Evolutionary conservation across 1,140 invertebrate species (phyloP).

Genomic region (Tetraneura akinire): DNA sequence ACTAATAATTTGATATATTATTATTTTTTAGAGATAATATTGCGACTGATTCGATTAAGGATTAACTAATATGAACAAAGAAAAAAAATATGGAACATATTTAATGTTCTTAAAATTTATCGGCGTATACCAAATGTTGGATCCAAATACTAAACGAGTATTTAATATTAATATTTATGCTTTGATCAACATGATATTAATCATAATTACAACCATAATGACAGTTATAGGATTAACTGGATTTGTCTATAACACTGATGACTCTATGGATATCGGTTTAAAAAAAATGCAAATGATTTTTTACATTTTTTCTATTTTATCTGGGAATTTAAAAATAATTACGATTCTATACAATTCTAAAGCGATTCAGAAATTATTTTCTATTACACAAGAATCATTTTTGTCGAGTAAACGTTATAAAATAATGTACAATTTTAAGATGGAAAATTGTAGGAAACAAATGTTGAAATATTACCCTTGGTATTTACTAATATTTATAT

Average conservation of each 20-base stretch:
- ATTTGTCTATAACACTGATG: neutral
- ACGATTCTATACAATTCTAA: neutral
- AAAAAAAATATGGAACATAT: neutral
- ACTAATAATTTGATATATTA: too few species aligned
- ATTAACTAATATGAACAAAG: too few species aligned
- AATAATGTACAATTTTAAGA: neutral
- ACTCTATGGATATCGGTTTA: neutral
- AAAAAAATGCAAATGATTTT: neutral
- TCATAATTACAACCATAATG: neutral
- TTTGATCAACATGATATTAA: neutral
- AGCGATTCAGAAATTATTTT: neutral
- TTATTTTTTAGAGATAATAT: too few species aligned
- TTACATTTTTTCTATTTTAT: neutral
- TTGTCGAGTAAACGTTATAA: neutral
- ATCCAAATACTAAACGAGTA: neutral
- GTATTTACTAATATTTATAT: too few species aligned
- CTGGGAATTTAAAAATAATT: neutral
- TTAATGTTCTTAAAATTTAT: neutral
- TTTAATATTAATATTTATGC: conserved; percentile 3
- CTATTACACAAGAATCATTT: neutral
- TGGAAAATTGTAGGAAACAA: neutral
- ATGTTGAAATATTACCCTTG: too few species aligned
- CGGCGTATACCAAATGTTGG: neutral
- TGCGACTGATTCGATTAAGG: too few species aligned
- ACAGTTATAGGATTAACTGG: neutral